Evolutionary conservation across 2,113 vertebrate genomes (phyloP).

Genomic region (Rhynchomys soricoides): DNA sequence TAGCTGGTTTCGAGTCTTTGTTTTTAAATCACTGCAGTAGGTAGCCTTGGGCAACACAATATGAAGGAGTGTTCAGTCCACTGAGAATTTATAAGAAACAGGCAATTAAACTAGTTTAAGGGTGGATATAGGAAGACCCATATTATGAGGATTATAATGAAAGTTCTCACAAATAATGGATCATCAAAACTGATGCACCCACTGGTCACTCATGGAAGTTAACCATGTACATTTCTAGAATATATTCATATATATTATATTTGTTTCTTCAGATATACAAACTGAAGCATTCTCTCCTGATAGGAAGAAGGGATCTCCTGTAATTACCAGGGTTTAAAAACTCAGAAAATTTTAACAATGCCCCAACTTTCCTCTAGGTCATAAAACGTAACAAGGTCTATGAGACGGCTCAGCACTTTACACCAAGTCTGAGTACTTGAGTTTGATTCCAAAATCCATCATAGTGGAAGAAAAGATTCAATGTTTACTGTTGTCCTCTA

Average conservation of each 20-base stretch:
- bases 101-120: background rate
- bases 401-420: background rate
- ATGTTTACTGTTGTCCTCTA: too few relatives aligned
- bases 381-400: background rate
- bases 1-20: background rate
- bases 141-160: background rate
- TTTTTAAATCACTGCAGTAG: background rate
- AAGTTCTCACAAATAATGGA: background rate
- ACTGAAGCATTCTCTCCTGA: background rate
- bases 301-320: too few relatives aligned
- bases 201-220: background rate
- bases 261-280: background rate
- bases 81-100: background rate
- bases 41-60: background rate
- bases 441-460: background rate
- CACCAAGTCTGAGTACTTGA: background rate
- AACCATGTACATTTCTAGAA: slow-evolving; percentile 12
- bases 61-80: background rate
- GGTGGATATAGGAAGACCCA: background rate
- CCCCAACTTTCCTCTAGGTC: rapidly evolving
- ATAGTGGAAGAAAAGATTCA: background rate
- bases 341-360: background rate
- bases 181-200: background rate
- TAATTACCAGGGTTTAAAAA: background rate
- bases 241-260: background rate